Conservation (phyloP, 2,888 invertebrate genomes). For the Xanthostigma xanthostigma region DNA sequence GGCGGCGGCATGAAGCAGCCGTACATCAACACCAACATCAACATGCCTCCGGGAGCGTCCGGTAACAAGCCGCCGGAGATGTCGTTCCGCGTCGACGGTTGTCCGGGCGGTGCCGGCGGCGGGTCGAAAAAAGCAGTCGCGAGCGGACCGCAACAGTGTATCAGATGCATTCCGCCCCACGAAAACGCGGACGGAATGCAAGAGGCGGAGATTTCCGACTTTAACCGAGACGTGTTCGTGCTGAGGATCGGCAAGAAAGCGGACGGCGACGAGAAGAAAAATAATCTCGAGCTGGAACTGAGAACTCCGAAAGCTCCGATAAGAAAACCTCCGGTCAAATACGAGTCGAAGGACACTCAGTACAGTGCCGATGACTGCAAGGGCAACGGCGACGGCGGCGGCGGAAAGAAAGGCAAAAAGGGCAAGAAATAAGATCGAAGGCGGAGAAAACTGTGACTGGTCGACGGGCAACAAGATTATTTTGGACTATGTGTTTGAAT, state of each 20-base stretch:
- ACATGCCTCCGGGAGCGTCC: background rate
- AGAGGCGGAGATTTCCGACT: slow-evolving; percentile 43
- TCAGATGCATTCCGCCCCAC: slow-evolving; percentile 29
- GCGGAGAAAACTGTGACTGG: slow-evolving; percentile 8
- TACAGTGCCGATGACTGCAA: slow-evolving; percentile 37
- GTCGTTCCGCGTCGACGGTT: slow-evolving; percentile 1
- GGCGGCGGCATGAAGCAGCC: background rate
- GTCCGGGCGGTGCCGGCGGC: background rate
- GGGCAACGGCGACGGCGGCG: slow-evolving; percentile 9
- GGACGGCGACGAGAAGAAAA: slow-evolving; percentile 52
- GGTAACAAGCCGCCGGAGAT: slow-evolving; percentile 2
- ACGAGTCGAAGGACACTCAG: slow-evolving; percentile 51
- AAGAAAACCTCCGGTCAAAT: slow-evolving; percentile 37
- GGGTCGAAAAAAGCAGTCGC: too few relatives aligned
- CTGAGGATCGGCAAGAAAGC: slow-evolving; percentile 62
- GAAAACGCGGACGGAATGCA: slow-evolving; percentile 38
- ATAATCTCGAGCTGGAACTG: slow-evolving; percentile 53
- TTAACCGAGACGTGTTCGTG: slow-evolving; percentile 55
- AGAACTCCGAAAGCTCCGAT: slow-evolving; percentile 55
- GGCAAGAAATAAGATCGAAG: slow-evolving; percentile 11
- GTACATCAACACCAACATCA: background rate
- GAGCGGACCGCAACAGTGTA: background rate
- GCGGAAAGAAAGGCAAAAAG: slow-evolving; percentile 7
- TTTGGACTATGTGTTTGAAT: too few relatives aligned
- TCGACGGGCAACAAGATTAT: too few relatives aligned